Evolutionary conservation across 2,797 vertebrate species (phyloP).

Genomic region (Chrysolophus pictus): DNA sequence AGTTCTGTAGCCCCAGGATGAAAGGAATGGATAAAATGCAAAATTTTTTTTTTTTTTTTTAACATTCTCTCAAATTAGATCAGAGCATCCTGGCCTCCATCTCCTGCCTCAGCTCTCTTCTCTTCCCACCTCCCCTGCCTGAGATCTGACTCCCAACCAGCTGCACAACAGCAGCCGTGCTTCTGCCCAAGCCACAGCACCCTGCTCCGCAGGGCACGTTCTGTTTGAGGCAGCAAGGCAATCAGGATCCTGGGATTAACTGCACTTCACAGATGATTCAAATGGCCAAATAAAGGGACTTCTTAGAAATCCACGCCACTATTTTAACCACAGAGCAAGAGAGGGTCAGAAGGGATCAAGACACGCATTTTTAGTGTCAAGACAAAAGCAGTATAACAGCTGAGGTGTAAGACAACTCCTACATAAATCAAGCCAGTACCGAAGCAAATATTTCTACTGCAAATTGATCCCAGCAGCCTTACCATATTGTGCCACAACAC

Average conservation of each 20-base stretch:
- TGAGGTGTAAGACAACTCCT: neutral
- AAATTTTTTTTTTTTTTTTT: too few species aligned
- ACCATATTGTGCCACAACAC: neutral
- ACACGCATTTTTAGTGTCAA: neutral
- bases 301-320: neutral
- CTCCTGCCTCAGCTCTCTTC: neutral
- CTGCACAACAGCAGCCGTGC: neutral
- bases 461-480: neutral
- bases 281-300: neutral
- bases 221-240: neutral
- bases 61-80: fast-evolving
- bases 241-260: neutral
- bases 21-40: neutral
- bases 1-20: fast-evolving
- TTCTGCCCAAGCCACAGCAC: neutral
- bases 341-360: neutral
- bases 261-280: neutral
- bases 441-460: neutral
- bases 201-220: neutral
- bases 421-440: neutral
- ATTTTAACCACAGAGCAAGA: neutral
- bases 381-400: neutral
- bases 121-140: neutral
- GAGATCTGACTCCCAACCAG: neutral
- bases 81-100: neutral